These are phyloP conservation scores for Sebastes fasciatus DNA, from an alignment of 2,113 vertebrate species.

Conservation along the genomic window DNA sequence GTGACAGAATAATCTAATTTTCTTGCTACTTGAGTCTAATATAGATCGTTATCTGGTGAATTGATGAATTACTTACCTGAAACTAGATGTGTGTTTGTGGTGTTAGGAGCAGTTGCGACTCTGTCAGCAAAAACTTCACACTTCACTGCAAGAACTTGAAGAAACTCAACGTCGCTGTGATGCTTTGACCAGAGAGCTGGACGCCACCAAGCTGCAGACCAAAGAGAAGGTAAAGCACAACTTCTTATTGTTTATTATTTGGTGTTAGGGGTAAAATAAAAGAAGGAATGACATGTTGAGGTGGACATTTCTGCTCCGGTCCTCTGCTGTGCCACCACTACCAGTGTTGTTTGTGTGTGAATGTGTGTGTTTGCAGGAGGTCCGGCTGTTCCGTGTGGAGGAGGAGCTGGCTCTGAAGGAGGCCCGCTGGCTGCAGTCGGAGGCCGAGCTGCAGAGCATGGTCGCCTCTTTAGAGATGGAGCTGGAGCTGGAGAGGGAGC, in stretches of 20 bases:
- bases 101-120: slow-evolving; percentile 83
- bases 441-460: slow-evolving; percentile 79
- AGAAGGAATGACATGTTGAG: not conserved
- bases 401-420: slow-evolving; percentile 83
- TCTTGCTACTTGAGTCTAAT: not conserved
- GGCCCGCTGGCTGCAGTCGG: slow-evolving; percentile 80
- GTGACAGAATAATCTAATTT: not conserved
- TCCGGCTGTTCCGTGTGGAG: slow-evolving; percentile 50
- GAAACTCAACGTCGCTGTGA: slow-evolving; percentile 80
- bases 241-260: not conserved
- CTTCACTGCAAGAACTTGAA: slow-evolving; percentile 74
- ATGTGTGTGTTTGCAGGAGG: slow-evolving; percentile 65
- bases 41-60: not conserved
- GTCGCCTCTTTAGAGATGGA: slow-evolving; percentile 83
- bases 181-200: slow-evolving; percentile 81
- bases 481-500: slow-evolving; percentile 78
- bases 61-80: not conserved
- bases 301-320: not conserved
- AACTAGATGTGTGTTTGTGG: not conserved
- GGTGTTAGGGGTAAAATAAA: not conserved
- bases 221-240: slow-evolving; percentile 83
- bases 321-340: no score
- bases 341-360: not conserved
- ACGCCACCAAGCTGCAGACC: slow-evolving; percentile 78
- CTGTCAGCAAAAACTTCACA: slow-evolving; percentile 83